Conservation (phyloP, 2,888 invertebrate genomes). For the Cybosia mesomella region DNA sequence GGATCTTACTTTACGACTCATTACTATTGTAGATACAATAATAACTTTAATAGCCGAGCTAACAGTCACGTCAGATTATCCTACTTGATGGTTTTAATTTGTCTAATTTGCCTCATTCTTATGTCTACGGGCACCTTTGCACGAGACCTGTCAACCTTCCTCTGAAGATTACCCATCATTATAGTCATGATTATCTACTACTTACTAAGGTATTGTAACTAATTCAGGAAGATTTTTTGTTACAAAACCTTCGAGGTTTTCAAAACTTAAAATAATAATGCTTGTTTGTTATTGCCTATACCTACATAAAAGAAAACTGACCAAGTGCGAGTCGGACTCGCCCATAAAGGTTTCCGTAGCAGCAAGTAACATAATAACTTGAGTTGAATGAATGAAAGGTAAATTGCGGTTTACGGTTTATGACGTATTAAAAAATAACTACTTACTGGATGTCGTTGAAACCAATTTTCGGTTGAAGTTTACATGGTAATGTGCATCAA, state of each 20-base stretch:
- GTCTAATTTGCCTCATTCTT: conserved; percentile 53
- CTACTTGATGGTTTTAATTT: conserved; percentile 63
- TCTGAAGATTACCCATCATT: conserved; percentile 57
- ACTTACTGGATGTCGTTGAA: too few relatives aligned
- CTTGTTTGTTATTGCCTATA: neutral
- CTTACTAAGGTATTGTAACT: conserved; percentile 33
- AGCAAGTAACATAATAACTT: too few relatives aligned
- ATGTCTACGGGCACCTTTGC: conserved; percentile 46
- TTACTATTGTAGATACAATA: conserved; percentile 29
- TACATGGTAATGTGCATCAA: too few relatives aligned
- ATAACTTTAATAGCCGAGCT: conserved; percentile 44
- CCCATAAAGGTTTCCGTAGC: too few relatives aligned
- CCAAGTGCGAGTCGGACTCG: too few relatives aligned
- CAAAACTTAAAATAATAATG: conserved; percentile 38
- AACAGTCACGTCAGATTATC: conserved; percentile 59
- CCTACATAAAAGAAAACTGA: neutral
- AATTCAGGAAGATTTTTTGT: conserved; percentile 75
- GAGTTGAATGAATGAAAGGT: too few relatives aligned
- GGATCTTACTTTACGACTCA: conserved; percentile 31
- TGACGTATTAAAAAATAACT: too few relatives aligned
- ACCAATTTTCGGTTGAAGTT: too few relatives aligned
- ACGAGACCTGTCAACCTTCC: conserved; percentile 61
- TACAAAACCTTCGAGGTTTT: conserved; percentile 64
- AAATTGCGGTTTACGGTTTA: too few relatives aligned
- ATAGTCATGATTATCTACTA: conserved; percentile 26